A percentile compares a stretch with the other conserved stretches of the same genome.
phyloP scores from a whole-genome alignment of 2,113 vertebrate genomes.

The Geococcyx californianus region DNA sequence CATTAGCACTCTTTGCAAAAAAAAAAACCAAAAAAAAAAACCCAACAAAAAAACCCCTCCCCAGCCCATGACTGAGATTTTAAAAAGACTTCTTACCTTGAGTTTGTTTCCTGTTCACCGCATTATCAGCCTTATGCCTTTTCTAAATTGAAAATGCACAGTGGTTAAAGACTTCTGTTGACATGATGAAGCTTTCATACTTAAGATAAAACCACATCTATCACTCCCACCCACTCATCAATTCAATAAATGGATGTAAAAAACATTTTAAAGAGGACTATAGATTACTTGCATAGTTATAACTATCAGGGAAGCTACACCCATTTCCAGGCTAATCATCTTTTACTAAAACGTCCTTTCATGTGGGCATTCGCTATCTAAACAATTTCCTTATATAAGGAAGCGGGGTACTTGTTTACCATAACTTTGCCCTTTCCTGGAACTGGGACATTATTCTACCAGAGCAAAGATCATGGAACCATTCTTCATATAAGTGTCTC shows the following conservation, averaged over 20 bases:
- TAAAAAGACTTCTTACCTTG: slow-evolving; percentile 84
- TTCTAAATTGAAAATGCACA: slow-evolving; percentile 82
- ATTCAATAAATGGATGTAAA: not conserved
- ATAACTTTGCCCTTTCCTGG: not conserved
- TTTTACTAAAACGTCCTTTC: not conserved
- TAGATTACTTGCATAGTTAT: not conserved
- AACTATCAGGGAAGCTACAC: not conserved
- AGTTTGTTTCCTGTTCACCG: slow-evolving; percentile 95
- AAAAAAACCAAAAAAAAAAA: not conserved
- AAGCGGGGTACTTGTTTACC: not conserved
- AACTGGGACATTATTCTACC: not conserved
- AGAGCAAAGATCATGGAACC: not conserved
- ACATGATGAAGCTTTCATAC: not conserved
- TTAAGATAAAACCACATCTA: not conserved
- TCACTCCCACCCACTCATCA: not conserved
- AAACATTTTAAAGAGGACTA: not conserved
- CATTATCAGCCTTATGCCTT: slow-evolving; percentile 93
- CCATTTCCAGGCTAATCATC: not conserved
- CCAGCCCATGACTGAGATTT: not conserved
- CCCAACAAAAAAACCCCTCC: too few species aligned
- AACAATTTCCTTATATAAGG: not conserved
- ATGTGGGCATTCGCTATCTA: not conserved
- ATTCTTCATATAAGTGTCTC: not conserved
- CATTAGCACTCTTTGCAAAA: not conserved
- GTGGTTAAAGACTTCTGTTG: slow-evolving; percentile 17